Base-by-base conservation (phyloP, 64 coral and sea anemone species). In the Acropora yongei region DNA sequence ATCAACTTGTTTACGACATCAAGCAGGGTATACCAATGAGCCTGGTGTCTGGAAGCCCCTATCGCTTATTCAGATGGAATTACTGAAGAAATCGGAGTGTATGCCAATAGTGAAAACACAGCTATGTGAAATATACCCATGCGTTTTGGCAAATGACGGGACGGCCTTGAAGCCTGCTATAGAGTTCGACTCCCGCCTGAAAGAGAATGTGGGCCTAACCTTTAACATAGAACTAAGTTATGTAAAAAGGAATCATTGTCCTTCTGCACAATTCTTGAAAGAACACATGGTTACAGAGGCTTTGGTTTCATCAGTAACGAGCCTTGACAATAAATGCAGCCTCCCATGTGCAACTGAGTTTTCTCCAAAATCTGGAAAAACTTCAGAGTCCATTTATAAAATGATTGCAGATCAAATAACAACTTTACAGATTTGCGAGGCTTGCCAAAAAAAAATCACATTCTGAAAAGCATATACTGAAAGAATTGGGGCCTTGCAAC, bases 41-140 rank as follows among this genome's bases (percentile, higher is more conserved):
- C 77, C 92, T 45, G 86, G 92, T 41, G 86, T 94, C 10, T 81
- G 76, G 84, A 94, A 94, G 72, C 92, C 92, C 47, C 86, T 88
- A n/a, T 89, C 92, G 5, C 17, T 94, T 61, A 86, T 44, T 3
- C 78, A 89, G 3, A 58, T 94, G 1, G 5, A 49, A 5, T 51
- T 88, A 57, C 57, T 88, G 63, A 42, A 88, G 14, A 61, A 55
- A n/a, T 87, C 75, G 77, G 30, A 48, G 3, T 71, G 65, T 6
- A 48, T 42, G n/a, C 48, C 80, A 10, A 19, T 78, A 44, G 16
- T 86, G n/a, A 76, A 74, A 47, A 92, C 72, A 10, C 41, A 8
- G 40, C 19, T 84, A 8, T 16, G 83, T 17, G 57, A 41, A 14
- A 71, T 40, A 58, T 83, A 83, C 84, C 80, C 89, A 2, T 91